Evolutionary conservation across 64 coral and sea anemone genomes (phyloP).

Genomic region (Pachyseris speciosa): DNA sequence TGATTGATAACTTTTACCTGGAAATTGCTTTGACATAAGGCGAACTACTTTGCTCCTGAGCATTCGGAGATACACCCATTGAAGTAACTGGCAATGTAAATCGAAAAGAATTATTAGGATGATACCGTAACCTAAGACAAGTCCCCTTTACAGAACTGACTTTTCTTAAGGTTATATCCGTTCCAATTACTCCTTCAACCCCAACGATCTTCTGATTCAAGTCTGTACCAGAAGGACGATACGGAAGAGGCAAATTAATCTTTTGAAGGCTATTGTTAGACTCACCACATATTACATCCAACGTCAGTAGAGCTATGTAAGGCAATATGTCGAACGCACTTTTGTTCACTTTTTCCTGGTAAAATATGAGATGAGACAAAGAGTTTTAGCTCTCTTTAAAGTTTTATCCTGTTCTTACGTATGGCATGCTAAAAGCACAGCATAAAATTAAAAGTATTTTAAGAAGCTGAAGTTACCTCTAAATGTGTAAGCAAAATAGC

Average conservation of each 20-base stretch:
- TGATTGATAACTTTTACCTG: too few species aligned
- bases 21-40: too few species aligned
- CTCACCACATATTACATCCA: conserved; percentile 9
- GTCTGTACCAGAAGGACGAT: too few species aligned
- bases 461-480: not conserved
- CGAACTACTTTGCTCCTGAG: too few species aligned
- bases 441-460: too few species aligned
- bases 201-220: not conserved
- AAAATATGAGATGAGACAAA: not conserved
- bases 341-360: not conserved
- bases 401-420: too few species aligned
- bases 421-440: too few species aligned
- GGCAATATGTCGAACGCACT: not conserved
- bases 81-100: not conserved
- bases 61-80: too few species aligned
- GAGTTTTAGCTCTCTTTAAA: too few species aligned
- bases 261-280: not conserved
- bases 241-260: too few species aligned
- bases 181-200: too few species aligned
- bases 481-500: not conserved
- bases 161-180: too few species aligned
- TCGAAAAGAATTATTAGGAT: not conserved
- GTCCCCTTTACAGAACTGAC: not conserved
- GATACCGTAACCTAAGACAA: not conserved
- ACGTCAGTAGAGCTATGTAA: not conserved